Percentiles rank a stretch among this genome's conserved stretches.
Evolutionary conservation across 2,888 invertebrate genomes (phyloP).

Genomic region (Sinodicranocentrus sp.): DNA sequence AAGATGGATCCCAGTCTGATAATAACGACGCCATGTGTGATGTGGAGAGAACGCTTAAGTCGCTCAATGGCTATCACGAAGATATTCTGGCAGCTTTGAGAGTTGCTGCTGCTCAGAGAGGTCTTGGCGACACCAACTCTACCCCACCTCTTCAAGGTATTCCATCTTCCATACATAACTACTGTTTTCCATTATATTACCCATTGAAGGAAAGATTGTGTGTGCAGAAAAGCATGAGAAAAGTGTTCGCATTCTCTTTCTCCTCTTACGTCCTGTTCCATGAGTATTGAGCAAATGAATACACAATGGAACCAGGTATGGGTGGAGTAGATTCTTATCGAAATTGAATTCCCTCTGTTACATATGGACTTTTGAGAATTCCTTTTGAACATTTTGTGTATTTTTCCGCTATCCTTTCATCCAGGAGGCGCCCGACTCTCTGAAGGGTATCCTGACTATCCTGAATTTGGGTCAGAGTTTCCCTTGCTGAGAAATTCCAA

Average conservation of each 20-base stretch:
- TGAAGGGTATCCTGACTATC: constrained; percentile 79
- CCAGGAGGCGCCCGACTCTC: constrained; percentile 78
- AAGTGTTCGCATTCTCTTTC: too few species aligned
- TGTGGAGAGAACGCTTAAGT: constrained; percentile 86
- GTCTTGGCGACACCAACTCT: constrained; percentile 80
- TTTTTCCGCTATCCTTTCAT: constrained; percentile 5
- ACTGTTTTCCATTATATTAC: too few species aligned
- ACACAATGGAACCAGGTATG: neutral
- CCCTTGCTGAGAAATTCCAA: constrained; percentile 75
- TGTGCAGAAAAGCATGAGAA: too few species aligned
- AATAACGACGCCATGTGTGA: constrained; percentile 78
- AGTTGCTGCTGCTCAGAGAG: constrained; percentile 84
- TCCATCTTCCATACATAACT: too few species aligned
- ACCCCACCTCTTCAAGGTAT: constrained; percentile 83
- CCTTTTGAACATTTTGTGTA: constrained; percentile 20
- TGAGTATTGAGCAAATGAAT: neutral
- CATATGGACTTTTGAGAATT: constrained; percentile 25
- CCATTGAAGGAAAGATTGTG: too few species aligned
- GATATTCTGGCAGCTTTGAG: constrained; percentile 94
- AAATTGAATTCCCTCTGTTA: constrained; percentile 18
- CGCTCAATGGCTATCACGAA: constrained; percentile 94
- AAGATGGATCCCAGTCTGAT: constrained; percentile 77
- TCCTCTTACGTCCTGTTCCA: too few species aligned
- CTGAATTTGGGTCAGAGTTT: constrained; percentile 76
- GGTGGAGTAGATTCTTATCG: constrained; percentile 1